Evolutionary conservation across 2,888 invertebrate species (phyloP).

Genomic region (Oscheius myriophilus): DNA sequence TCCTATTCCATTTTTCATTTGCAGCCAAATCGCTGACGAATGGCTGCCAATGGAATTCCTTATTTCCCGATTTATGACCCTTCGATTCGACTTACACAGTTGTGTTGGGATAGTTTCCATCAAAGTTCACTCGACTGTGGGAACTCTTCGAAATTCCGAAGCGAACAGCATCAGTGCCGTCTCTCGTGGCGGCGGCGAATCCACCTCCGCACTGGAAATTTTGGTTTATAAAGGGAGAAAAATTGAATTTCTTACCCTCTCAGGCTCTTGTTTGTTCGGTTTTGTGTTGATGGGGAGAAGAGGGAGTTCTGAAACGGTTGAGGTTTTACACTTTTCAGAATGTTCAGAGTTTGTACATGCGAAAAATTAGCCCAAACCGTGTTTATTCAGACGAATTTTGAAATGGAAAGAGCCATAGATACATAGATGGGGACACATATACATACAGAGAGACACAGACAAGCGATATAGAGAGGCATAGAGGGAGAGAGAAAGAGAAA

Average conservation of each 20-base stretch:
- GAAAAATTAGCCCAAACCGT: too few species aligned
- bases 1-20: background rate
- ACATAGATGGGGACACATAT: too few species aligned
- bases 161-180: conserved; percentile 37
- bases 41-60: too few species aligned
- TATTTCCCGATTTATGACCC: background rate
- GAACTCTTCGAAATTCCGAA: conserved; percentile 50
- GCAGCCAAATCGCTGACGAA: background rate
- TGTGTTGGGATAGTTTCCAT: conserved; percentile 54
- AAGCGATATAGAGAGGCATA: too few species aligned
- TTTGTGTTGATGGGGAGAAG: background rate
- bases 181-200: conserved; percentile 13
- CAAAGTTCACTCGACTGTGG: conserved; percentile 65
- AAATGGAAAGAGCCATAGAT: too few species aligned
- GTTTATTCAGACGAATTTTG: too few species aligned
- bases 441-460: too few species aligned
- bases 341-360: too few species aligned
- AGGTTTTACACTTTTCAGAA: background rate
- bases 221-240: background rate
- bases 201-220: conserved; percentile 26
- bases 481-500: too few species aligned
- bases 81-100: conserved; percentile 42
- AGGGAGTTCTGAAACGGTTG: conserved; percentile 6
- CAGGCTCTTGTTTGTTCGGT: background rate
- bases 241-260: background rate